Base-by-base conservation (phyloP, 1,140 invertebrate species). In the Trichogramma pretiosum region DNA sequence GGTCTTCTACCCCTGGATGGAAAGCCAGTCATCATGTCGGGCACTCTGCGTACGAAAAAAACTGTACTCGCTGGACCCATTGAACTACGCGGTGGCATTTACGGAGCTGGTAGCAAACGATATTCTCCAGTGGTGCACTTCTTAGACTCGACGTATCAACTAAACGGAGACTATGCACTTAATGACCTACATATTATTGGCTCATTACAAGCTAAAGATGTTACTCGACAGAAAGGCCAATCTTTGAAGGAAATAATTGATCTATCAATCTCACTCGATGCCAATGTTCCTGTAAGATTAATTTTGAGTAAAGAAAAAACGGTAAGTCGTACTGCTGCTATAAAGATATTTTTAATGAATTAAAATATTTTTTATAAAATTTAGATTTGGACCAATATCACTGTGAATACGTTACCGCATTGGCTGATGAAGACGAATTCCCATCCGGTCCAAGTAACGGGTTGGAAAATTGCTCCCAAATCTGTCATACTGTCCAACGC, bases 301-400 rank as follows among this genome's bases (percentile, higher is more conserved):
- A 35, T 38, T 51, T 65, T 42, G 3, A 47, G 28, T 50, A 50
- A 19, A 42, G 50, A 42, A 41, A 33, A 17, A 33, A 44, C 36
- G 26, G 40, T 52, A 35, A n/a, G n/a, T n/a, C n/a, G n/a, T n/a
- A n/a, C n/a, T n/a, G n/a, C n/a, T n/a, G n/a, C n/a, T n/a, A n/a
- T n/a, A n/a, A n/a, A n/a, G n/a, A n/a, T n/a, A n/a, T n/a, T n/a
- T n/a, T n/a, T n/a, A n/a, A n/a, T n/a, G n/a, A n/a, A n/a, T n/a
- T n/a, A n/a, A n/a, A n/a, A n/a, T n/a, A n/a, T n/a, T n/a, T n/a
- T n/a, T n/a, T n/a, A n/a, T n/a, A n/a, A n/a, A n/a, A n/a, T 46
- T 19, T 30, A 63, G 62, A 13, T 51, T 33, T 65, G 56, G 60
- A 56, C 2, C 2, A 61, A 65, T n/a, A 30, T 61, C 11, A 59